Conservation (phyloP, 2,113 vertebrate genomes). For the Dasyurus viverrinus region DNA sequence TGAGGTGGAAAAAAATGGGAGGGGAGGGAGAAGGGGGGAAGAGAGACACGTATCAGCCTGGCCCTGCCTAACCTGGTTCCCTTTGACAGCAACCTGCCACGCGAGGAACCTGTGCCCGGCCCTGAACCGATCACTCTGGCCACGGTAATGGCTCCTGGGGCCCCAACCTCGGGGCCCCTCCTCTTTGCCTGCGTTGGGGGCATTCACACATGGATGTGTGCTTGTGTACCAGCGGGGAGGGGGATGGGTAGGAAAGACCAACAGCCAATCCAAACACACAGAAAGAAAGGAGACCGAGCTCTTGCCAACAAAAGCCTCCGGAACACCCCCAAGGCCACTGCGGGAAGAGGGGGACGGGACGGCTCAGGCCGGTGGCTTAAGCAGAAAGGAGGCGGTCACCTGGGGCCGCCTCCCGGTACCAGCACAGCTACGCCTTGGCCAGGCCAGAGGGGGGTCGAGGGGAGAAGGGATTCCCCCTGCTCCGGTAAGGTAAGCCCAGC, state of each 20-base stretch:
- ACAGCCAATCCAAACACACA: not conserved
- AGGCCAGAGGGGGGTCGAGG: conserved; percentile 2
- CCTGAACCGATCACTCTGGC: not conserved
- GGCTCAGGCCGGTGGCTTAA: not conserved
- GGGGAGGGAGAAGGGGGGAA: not conserved
- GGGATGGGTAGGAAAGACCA: not conserved
- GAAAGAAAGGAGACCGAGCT: not conserved
- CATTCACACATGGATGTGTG: not conserved
- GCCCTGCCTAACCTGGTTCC: not conserved
- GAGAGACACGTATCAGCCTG: not conserved
- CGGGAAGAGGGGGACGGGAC: not conserved
- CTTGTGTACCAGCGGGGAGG: not conserved
- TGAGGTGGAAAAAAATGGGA: not conserved
- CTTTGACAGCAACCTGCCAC: not conserved
- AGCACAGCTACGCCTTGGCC: not conserved
- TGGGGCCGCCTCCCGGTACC: conserved; percentile 5
- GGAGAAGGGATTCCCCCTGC: conserved; percentile 22
- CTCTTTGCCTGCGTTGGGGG: not conserved
- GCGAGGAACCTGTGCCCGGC: not conserved
- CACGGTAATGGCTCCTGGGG: not conserved
- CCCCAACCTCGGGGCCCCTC: not conserved
- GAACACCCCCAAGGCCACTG: not conserved
- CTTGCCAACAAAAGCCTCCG: conserved; percentile 27
- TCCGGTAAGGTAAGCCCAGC: conserved; percentile 47
- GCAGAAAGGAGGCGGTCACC: not conserved